Base-by-base conservation (phyloP, 1,140 invertebrate genomes). In the Drosophila nikananu region DNA sequence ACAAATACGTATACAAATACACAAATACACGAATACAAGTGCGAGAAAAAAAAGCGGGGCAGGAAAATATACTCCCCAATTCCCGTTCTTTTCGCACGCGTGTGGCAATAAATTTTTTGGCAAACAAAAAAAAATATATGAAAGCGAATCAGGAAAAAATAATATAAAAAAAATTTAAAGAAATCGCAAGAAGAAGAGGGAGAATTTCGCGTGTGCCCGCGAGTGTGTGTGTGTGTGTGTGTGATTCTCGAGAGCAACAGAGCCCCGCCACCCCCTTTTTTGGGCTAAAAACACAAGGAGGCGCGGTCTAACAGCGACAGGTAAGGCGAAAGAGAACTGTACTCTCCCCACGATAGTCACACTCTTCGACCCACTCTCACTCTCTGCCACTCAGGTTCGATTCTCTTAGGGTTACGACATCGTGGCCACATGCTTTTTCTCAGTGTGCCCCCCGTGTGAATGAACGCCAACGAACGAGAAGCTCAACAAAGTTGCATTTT, bases 41-140 rank as follows among this genome's bases (percentile, higher is more conserved):
- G 32, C 51, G 54, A 39, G n/a, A 54, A 39, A 63, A 23, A 52
- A 25, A 63, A 64, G 61, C 61, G 61, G 61, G 77, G 57, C 73
- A 70, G 62, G 46, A 65, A 75, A 65, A 66, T 68, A 48, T 63
- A 71, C 73, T 67, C 55, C 68, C 74, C 72, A 80, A 81, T 81
- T 83, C 54, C 35, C 57, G 67, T 83, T 81, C 54, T 66, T 83
- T 84, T 75, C 68, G 79, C 65, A 81, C 84, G 84, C 81, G 84
- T 87, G 81, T 87, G 77, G 84, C 84, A 74, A 84, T 89, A 81
- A 90, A 89, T 89, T 87, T 78, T 72, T 73, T 73, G 67, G 66
- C 70, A 72, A 72, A 73, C 70, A 72, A 71, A 55, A 67, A 58
- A 72, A 39, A 55, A 58, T n/a, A 37, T 52, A 41, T 44, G 15